These are phyloP conservation scores for Indicator indicator DNA, from an alignment of 2,113 vertebrate species.

Conservation along the genomic window DNA sequence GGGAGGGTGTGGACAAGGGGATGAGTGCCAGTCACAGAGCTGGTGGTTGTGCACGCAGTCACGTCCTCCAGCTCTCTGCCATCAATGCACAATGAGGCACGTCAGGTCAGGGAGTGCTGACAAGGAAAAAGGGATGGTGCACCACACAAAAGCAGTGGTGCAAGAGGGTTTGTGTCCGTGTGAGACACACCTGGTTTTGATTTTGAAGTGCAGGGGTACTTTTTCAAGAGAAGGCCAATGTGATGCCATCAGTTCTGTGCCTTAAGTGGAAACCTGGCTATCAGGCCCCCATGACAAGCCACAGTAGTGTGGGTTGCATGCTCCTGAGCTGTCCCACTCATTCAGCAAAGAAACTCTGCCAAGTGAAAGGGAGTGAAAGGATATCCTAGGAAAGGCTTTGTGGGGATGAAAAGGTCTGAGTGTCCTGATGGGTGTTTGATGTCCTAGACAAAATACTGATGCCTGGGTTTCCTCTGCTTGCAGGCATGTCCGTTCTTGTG, in stretches of 20 bases:
- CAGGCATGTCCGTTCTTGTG: background rate
- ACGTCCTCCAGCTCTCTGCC: background rate
- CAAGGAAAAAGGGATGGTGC: background rate
- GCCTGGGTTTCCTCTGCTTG: background rate
- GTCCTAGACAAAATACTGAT: background rate
- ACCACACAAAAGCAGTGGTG: background rate
- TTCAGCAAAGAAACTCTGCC: background rate
- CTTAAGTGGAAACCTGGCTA: background rate
- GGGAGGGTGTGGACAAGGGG: background rate
- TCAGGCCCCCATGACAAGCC: rapidly evolving
- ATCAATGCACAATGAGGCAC: rapidly evolving
- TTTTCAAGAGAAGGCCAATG: background rate
- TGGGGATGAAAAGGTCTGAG: background rate
- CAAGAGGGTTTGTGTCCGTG: background rate
- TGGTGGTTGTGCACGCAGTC: rapidly evolving
- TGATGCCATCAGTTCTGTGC: background rate
- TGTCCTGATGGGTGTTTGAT: background rate
- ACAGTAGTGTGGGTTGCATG: rapidly evolving
- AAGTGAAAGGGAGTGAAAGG: rapidly evolving
- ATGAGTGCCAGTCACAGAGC: rapidly evolving
- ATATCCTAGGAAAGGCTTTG: background rate
- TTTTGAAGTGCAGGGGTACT: background rate
- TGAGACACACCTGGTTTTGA: background rate
- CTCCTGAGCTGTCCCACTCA: background rate
- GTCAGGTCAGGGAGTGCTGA: rapidly evolving